These are phyloP conservation scores for Scartelaos histophorus DNA, from an alignment of 2,113 vertebrate species.

Conservation along the genomic window DNA sequence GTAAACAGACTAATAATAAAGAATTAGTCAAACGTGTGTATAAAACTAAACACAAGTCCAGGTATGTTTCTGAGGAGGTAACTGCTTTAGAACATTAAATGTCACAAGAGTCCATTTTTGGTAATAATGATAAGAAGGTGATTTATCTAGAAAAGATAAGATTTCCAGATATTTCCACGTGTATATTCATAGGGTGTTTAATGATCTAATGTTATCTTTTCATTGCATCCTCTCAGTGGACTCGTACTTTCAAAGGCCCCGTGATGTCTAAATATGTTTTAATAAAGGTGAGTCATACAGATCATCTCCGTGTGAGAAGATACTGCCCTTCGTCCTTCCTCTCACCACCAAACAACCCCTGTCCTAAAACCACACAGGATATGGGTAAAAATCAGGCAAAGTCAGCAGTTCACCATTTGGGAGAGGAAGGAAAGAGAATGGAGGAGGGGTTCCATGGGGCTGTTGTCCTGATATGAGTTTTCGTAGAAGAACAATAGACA, in stretches of 20 bases:
- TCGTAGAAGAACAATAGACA: constrained; percentile 62
- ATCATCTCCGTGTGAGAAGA: constrained; percentile 46
- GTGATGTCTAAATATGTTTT: background rate
- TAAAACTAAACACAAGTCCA: too few relatives aligned
- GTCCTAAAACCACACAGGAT: constrained; percentile 50
- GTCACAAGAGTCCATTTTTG: too few relatives aligned
- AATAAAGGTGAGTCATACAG: constrained; percentile 24
- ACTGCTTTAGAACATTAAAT: too few relatives aligned
- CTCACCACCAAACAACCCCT: constrained; percentile 2
- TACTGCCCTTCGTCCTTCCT: constrained; percentile 17
- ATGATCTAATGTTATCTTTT: background rate
- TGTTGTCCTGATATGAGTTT: constrained; percentile 61
- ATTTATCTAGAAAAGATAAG: background rate
- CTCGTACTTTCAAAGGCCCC: background rate
- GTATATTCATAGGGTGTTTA: background rate
- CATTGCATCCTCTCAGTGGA: constrained; percentile 2
- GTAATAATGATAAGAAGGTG: too few relatives aligned
- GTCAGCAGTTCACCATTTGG: constrained; percentile 64
- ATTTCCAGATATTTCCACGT: background rate
- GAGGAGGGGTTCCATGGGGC: constrained; percentile 61
- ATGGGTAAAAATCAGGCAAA: constrained; percentile 58
- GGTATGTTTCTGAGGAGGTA: too few relatives aligned
- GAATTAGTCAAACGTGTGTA: too few relatives aligned
- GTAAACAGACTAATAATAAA: too few relatives aligned
- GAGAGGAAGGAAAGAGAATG: constrained; percentile 63